These are phyloP conservation scores for Plagodis dolabraria DNA, from an alignment of 2,888 invertebrate species.

Conservation along the genomic window DNA sequence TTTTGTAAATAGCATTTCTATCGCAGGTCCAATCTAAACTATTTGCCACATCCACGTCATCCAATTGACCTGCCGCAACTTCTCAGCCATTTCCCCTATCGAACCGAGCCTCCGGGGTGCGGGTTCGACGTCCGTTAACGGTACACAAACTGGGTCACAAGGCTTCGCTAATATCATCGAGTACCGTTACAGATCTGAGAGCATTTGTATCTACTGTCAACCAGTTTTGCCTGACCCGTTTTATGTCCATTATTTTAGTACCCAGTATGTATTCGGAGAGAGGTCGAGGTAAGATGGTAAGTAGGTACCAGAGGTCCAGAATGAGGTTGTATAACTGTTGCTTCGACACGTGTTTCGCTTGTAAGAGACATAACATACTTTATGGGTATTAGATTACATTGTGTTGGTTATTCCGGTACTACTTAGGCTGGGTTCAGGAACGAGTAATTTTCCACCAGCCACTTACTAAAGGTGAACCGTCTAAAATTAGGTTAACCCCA, in stretches of 20 bases:
- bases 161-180: slow-evolving; percentile 80
- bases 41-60: slow-evolving; percentile 3
- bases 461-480: too few species aligned
- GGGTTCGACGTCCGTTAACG: slow-evolving; percentile 76
- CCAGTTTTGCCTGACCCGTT: slow-evolving; percentile 46
- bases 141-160: slow-evolving; percentile 75
- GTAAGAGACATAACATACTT: slow-evolving; percentile 40
- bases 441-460: too few species aligned
- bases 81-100: slow-evolving; percentile 42
- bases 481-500: too few species aligned
- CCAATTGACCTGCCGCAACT: slow-evolving; percentile 36
- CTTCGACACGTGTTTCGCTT: slow-evolving; percentile 50
- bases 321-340: slow-evolving; percentile 70
- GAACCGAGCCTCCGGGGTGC: slow-evolving; percentile 54
- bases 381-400: slow-evolving; percentile 37
- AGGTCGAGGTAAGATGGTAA: slow-evolving; percentile 46
- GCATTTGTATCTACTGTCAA: slow-evolving; percentile 53
- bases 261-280: slow-evolving; percentile 22
- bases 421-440: slow-evolving; percentile 15
- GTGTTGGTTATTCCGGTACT: slow-evolving; percentile 27
- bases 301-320: slow-evolving; percentile 50
- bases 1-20: neutral
- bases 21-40: neutral
- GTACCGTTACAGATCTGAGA: slow-evolving; percentile 72
- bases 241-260: slow-evolving; percentile 17